Evolutionary conservation across 2,797 vertebrate species (phyloP).

Genomic region (Melanotaenia maccullochi): DNA sequence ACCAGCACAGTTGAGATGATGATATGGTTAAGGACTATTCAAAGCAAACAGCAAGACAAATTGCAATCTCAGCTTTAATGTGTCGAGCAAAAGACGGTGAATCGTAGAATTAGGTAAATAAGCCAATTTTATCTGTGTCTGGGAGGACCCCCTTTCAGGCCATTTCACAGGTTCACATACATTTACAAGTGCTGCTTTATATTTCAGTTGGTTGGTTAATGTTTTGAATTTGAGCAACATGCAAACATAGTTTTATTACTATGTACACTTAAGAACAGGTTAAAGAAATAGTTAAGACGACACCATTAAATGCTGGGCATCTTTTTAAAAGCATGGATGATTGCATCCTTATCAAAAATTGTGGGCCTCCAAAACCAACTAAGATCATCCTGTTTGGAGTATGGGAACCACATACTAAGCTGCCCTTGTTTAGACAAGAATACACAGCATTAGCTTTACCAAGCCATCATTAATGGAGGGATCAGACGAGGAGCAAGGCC

Average conservation of each 20-base stretch:
- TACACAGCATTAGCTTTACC: conserved; percentile 77
- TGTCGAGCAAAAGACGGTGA: conserved; percentile 71
- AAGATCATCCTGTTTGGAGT: conserved; percentile 69
- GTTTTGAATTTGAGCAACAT: conserved; percentile 29
- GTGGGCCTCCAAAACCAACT: conserved; percentile 42
- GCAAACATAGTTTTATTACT: conserved; percentile 6
- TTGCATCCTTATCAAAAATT: conserved; percentile 45
- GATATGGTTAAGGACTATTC: conserved; percentile 88
- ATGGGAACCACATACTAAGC: conserved; percentile 72
- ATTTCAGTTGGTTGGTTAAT: conserved; percentile 39
- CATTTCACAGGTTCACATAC: conserved; percentile 52
- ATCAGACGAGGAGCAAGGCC: conserved; percentile 80
- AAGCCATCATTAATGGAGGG: conserved; percentile 82
- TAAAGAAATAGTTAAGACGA: conserved; percentile 7
- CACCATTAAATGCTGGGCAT: conserved; percentile 1
- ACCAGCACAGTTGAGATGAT: conserved; percentile 87
- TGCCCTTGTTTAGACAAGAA: conserved; percentile 78
- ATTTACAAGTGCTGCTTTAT: conserved; percentile 31
- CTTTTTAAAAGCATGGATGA: conserved; percentile 16
- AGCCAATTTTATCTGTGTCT: conserved; percentile 72
- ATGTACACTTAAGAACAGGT: conserved; percentile 2
- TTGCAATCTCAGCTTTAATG: conserved; percentile 87
- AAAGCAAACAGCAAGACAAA: conserved; percentile 88
- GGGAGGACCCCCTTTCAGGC: conserved; percentile 57
- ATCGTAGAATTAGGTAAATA: conserved; percentile 75